Percentiles rank a stretch among this genome's conserved stretches.
Evolutionary conservation across 2,888 invertebrate species (phyloP).

Genomic region (Brachycybe producta): DNA sequence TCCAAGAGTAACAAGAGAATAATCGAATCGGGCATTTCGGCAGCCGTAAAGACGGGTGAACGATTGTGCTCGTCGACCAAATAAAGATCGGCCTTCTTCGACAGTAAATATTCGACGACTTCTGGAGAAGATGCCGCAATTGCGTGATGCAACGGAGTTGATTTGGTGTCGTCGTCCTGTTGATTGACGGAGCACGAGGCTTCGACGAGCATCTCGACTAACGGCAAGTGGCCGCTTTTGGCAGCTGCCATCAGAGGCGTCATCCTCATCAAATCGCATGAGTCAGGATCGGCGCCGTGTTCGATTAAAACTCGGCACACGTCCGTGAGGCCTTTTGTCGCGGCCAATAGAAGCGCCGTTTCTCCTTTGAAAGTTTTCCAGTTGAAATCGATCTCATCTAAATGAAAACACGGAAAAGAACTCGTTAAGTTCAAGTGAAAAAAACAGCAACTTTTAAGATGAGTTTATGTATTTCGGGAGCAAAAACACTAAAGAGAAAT

Average conservation of each 20-base stretch:
- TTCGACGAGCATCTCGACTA: slow-evolving; percentile 21
- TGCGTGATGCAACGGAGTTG: slow-evolving; percentile 1
- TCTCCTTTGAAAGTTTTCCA: slow-evolving; percentile 31
- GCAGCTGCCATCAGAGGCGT: slow-evolving; percentile 32
- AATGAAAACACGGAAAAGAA: background rate
- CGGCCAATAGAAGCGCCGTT: slow-evolving; percentile 31
- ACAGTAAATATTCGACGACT: background rate
- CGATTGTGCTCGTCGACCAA: background rate
- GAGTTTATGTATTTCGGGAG: too few relatives aligned
- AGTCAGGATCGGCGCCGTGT: slow-evolving; percentile 29
- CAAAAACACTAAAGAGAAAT: too few relatives aligned
- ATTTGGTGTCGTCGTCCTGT: background rate
- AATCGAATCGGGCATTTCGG: background rate
- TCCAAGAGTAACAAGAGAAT: background rate
- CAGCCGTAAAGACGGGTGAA: slow-evolving; percentile 1
- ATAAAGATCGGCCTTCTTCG: background rate
- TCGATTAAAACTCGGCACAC: slow-evolving; percentile 27
- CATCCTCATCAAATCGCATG: slow-evolving; percentile 23
- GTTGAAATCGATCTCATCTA: slow-evolving; percentile 27
- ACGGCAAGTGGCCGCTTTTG: slow-evolving; percentile 29
- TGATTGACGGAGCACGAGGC: background rate
- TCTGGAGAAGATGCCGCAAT: background rate
- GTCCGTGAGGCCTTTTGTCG: slow-evolving; percentile 25
- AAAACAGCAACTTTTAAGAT: too few relatives aligned
- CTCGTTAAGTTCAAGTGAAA: too few relatives aligned